Conservation (phyloP, 2,113 vertebrate genomes). For the Nesogale talazaci region DNA sequence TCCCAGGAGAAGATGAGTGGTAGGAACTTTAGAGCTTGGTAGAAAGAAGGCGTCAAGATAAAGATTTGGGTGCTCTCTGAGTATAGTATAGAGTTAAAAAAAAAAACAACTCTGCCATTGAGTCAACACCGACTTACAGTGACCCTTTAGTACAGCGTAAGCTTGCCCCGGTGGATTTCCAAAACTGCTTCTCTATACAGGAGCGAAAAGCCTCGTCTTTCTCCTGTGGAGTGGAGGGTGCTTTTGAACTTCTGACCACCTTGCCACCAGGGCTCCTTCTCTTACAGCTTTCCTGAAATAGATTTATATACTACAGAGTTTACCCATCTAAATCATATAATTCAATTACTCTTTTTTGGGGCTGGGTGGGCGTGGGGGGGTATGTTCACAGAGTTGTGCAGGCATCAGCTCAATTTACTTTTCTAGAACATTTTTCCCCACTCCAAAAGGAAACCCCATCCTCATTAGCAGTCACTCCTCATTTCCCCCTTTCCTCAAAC, state of each 20-base stretch:
- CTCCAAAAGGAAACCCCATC: not conserved
- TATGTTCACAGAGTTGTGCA: not conserved
- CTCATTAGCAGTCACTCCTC: not conserved
- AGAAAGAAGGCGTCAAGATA: not conserved
- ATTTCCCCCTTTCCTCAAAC: not conserved
- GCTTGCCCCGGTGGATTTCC: no score
- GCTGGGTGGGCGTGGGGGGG: no score
- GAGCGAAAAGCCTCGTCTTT: no score
- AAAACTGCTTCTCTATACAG: no score
- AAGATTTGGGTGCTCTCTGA: not conserved
- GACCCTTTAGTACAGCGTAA: no score
- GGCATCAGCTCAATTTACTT: not conserved
- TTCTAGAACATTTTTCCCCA: not conserved
- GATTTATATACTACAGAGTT: not conserved
- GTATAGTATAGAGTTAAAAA: no score
- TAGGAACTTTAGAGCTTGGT: not conserved
- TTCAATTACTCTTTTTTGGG: no score
- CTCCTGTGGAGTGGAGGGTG: no score
- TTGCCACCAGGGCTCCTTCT: not conserved
- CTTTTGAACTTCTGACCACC: no score
- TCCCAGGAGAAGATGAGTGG: not conserved
- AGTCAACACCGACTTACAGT: no score
- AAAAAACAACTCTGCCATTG: no score
- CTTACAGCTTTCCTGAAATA: slow-evolving; percentile 3
- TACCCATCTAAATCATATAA: not conserved